Conservation (phyloP, 2,888 invertebrate genomes). For the Aricia artaxerxes region DNA sequence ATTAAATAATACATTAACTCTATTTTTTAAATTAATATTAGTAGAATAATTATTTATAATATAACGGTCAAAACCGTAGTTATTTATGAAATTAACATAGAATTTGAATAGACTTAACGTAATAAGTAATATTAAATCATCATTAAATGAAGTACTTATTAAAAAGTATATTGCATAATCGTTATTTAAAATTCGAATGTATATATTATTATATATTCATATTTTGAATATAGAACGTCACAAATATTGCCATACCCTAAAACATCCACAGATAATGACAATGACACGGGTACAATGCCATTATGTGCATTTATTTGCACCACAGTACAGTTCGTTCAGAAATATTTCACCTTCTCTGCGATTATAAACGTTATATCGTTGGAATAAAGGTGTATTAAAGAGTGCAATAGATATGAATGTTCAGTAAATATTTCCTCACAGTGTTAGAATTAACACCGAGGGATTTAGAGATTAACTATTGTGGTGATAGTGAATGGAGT, state of each 20-base stretch:
- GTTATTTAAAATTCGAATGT: not conserved
- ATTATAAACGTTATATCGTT: too few species aligned
- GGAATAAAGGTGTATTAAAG: not conserved
- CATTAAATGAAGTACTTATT: too few species aligned
- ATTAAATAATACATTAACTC: too few species aligned
- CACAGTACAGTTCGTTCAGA: conserved; percentile 58
- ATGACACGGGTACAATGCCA: conserved; percentile 62
- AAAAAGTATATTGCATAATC: not conserved
- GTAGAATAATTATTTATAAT: not conserved
- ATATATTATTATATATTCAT: too few species aligned
- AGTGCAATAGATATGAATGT: not conserved
- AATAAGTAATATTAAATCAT: not conserved
- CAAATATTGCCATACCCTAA: conserved; percentile 44
- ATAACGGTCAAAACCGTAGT: not conserved
- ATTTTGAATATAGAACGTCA: not conserved
- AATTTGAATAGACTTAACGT: not conserved
- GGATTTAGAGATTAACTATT: conserved; percentile 34
- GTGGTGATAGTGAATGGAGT: conserved; percentile 4
- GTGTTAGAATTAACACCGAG: conserved; percentile 70
- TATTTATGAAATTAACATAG: not conserved
- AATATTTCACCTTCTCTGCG: not conserved
- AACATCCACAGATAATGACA: conserved; percentile 63
- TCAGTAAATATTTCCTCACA: conserved; percentile 44
- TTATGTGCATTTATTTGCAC: conserved; percentile 71
- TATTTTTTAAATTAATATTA: too few species aligned